Conservation (phyloP, 2,797 vertebrate genomes). For the Pseudotriccus pelzelni region DNA sequence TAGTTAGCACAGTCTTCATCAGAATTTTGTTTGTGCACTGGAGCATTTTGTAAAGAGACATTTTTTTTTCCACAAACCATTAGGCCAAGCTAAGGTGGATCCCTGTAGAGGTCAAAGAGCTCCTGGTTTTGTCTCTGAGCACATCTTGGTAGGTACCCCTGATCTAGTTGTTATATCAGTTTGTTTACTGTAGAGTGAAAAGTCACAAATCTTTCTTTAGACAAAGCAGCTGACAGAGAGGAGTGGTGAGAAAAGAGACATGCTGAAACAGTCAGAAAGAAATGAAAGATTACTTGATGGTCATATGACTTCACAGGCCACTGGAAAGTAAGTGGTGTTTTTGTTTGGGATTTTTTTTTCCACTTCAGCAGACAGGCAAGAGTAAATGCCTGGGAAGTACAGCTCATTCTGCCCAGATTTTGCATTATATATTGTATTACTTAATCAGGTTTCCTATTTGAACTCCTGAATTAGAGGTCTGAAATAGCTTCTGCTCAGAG, state of each 20-base stretch:
- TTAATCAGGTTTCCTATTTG: background rate
- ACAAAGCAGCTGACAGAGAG: background rate
- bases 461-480: background rate
- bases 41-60: background rate
- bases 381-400: background rate
- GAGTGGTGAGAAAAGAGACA: background rate
- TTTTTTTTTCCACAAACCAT: background rate
- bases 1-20: background rate
- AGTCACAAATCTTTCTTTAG: background rate
- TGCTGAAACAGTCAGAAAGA: background rate
- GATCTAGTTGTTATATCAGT: background rate
- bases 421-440: background rate
- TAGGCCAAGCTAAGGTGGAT: background rate
- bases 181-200: background rate
- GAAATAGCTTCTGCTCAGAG: background rate
- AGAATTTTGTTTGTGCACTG: background rate
- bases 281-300: background rate
- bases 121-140: background rate
- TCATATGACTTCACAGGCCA: background rate
- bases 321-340: background rate
- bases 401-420: background rate
- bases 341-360: fast-evolving
- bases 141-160: background rate
- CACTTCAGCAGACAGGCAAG: background rate
- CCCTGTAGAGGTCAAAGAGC: background rate